Evolutionary conservation across 2,113 vertebrate species (phyloP).

Genomic region (Antennarius striatus): DNA sequence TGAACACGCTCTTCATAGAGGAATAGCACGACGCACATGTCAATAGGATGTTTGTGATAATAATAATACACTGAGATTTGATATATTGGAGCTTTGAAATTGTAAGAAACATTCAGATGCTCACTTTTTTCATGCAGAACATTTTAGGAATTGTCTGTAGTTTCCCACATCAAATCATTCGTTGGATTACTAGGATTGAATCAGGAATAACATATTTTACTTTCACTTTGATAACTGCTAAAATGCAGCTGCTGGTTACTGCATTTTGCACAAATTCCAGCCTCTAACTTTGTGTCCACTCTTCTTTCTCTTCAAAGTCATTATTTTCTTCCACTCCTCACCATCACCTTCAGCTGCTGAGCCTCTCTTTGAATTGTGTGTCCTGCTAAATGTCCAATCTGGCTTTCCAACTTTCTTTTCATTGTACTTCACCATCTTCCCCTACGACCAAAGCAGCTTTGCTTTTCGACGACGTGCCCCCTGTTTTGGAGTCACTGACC

Average conservation of each 20-base stretch:
- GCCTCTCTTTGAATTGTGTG: slow-evolving; percentile 16
- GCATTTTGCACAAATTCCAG: neutral
- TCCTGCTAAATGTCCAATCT: slow-evolving; percentile 23
- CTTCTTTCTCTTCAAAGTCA: slow-evolving; percentile 2
- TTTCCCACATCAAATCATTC: neutral
- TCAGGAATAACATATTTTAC: neutral
- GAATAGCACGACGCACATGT: no score
- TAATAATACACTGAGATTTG: no score
- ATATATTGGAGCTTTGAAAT: no score
- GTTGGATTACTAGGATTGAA: neutral
- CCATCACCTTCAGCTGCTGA: slow-evolving; percentile 14
- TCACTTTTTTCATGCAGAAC: no score
- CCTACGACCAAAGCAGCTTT: slow-evolving; percentile 40
- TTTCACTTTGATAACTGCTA: neutral
- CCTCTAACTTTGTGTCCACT: slow-evolving; percentile 3
- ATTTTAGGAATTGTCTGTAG: neutral
- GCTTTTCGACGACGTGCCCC: slow-evolving; percentile 44
- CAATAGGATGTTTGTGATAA: no score
- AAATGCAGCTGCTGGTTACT: neutral
- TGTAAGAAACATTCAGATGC: no score
- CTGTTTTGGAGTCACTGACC: slow-evolving; percentile 72
- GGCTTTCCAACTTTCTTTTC: slow-evolving; percentile 19
- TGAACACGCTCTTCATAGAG: no score
- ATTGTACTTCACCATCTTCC: slow-evolving; percentile 12
- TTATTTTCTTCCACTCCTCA: slow-evolving; percentile 32